These are phyloP conservation scores for Tetragnatha versicolor DNA, from an alignment of 1,140 invertebrate genomes.

Conservation along the genomic window DNA sequence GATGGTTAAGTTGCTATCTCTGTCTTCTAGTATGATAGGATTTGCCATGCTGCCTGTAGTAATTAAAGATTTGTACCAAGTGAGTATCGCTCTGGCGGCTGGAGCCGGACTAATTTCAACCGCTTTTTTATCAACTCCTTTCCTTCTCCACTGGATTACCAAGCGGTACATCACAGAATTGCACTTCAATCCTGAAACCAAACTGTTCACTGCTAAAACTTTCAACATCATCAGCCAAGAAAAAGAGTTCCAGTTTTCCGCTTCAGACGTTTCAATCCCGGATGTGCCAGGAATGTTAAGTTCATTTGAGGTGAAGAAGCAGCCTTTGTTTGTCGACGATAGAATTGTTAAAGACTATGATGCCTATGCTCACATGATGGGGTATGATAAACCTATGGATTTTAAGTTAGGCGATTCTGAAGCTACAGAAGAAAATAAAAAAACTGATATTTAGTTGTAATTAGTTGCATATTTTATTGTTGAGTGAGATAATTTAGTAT, in stretches of 20 bases:
- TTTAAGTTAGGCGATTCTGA: constrained; percentile 74
- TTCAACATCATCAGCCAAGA: constrained; percentile 45
- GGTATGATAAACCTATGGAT: constrained; percentile 88
- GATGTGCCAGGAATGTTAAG: constrained; percentile 84
- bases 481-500: no score
- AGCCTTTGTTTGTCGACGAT: constrained; percentile 79
- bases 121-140: constrained; percentile 82
- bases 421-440: neutral
- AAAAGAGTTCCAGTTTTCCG: constrained; percentile 74
- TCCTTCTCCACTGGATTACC: constrained; percentile 80
- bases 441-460: no score
- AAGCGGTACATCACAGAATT: constrained; percentile 85
- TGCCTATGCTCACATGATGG: constrained; percentile 85
- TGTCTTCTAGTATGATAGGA: constrained; percentile 76
- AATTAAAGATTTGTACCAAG: constrained; percentile 66
- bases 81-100: constrained; percentile 68
- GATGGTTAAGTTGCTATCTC: constrained; percentile 80
- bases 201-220: constrained; percentile 53
- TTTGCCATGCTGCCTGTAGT: constrained; percentile 77
- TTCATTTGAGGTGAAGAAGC: constrained; percentile 73
- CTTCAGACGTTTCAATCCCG: constrained; percentile 78
- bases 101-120: constrained; percentile 74
- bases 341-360: constrained; percentile 72
- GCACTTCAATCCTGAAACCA: constrained; percentile 70
- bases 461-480: no score